Evolutionary conservation across 2,797 vertebrate genomes (phyloP).

Genomic region (Meriones psammophilus): DNA sequence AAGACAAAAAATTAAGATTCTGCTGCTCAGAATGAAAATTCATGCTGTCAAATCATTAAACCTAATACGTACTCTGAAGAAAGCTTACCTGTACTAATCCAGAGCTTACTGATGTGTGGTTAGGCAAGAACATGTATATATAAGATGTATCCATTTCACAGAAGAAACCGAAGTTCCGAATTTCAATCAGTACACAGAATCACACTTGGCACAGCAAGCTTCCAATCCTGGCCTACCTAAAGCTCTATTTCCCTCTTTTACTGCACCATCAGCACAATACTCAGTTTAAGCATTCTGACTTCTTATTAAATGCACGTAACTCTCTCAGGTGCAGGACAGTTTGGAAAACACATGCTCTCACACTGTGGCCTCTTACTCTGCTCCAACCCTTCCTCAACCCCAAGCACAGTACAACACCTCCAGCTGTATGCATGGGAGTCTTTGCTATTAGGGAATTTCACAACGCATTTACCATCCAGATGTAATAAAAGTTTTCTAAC

Average conservation of each 20-base stretch:
- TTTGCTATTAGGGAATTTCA: constrained; percentile 28
- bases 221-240: neutral
- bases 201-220: neutral
- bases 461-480: constrained; percentile 8
- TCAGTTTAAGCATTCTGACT: constrained; percentile 25
- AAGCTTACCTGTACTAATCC: neutral
- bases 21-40: constrained; percentile 13
- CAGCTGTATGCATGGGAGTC: neutral
- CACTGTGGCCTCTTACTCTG: neutral
- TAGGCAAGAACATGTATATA: neutral
- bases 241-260: constrained; percentile 22
- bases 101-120: neutral
- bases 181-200: neutral
- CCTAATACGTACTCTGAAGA: neutral
- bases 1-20: constrained; percentile 3
- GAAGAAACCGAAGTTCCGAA: constrained; percentile 43
- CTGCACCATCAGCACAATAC: neutral
- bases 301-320: neutral
- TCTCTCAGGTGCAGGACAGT: neutral
- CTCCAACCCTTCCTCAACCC: neutral
- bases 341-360: neutral
- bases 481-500: constrained; percentile 27
- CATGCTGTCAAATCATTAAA: constrained; percentile 41
- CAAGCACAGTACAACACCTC: neutral
- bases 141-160: constrained; percentile 44